These are phyloP conservation scores for Argyrosomus regius DNA, from an alignment of 2,797 vertebrate genomes.

Conservation along the genomic window DNA sequence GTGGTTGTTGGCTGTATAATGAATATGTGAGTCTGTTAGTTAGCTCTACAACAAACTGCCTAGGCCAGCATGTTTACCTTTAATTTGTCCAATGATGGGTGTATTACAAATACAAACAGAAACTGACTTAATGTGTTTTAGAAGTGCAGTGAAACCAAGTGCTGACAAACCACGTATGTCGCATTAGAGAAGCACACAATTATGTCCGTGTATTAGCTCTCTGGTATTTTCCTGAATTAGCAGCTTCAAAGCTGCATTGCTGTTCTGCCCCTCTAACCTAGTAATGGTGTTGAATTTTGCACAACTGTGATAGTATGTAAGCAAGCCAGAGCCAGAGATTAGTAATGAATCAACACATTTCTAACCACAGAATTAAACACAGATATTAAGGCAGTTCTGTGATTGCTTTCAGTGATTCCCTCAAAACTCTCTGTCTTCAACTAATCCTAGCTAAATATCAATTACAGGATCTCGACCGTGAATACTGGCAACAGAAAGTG, in stretches of 20 bases:
- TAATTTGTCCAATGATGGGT: neutral
- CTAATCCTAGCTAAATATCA: conserved; percentile 32
- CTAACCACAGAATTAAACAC: neutral
- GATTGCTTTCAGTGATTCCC: conserved; percentile 11
- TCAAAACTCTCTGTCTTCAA: conserved; percentile 8
- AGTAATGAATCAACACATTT: neutral
- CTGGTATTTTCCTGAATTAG: conserved; percentile 12
- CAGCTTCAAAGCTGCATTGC: conserved; percentile 20
- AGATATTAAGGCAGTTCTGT: conserved; percentile 1
- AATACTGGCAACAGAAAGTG: conserved; percentile 12
- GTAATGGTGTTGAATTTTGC: conserved; percentile 49
- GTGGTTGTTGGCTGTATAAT: neutral
- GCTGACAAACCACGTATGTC: neutral
- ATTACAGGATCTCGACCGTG: conserved; percentile 14
- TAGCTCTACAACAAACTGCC: neutral
- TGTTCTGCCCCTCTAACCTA: conserved; percentile 8
- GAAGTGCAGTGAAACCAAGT: neutral
- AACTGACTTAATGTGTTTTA: neutral
- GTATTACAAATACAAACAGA: neutral
- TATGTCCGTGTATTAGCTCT: conserved; percentile 1
- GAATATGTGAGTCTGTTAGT: neutral
- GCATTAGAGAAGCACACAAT: neutral
- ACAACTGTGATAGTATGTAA: conserved; percentile 18
- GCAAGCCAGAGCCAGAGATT: neutral
- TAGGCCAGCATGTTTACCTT: neutral